Evolutionary conservation across 64 coral and sea anemone species (phyloP).

Genomic region (Platygyra sinensis): DNA sequence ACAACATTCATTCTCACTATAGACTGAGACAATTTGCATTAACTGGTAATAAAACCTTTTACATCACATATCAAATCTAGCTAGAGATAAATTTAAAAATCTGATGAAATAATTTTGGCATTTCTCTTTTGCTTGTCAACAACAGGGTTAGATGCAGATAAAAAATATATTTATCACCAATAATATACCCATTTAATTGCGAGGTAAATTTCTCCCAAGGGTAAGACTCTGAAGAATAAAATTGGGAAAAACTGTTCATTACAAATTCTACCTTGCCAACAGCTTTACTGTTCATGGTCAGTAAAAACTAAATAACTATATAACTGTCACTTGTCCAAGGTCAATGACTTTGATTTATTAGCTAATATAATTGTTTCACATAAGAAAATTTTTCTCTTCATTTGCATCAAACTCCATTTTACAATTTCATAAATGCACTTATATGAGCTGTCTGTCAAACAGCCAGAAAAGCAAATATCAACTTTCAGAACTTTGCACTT

Average conservation of each 20-base stretch:
- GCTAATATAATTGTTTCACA: conserved; percentile 18
- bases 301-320: conserved; percentile 5
- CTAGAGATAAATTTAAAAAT: not conserved
- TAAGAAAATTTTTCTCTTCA: not conserved
- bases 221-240: not conserved
- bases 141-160: not conserved
- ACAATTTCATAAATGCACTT: not conserved
- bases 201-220: not conserved
- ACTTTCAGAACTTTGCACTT: not conserved
- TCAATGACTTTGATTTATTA: not conserved
- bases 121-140: not conserved
- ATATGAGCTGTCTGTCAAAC: conserved; percentile 27
- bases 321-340: not conserved
- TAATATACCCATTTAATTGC: not conserved
- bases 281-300: not conserved
- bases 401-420: conserved; percentile 1
- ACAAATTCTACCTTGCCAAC: not conserved
- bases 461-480: conserved; percentile 29
- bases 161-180: not conserved
- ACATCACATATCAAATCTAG: not conserved
- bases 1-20: not conserved
- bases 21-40: not conserved
- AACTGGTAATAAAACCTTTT: too few relatives aligned
- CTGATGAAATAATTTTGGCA: not conserved
- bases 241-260: not conserved